A percentile compares a stretch with the other conserved stretches of the same genome.
phyloP scores from a whole-genome alignment of 2,888 invertebrate species.

The Pristionchus fissidentatus region DNA sequence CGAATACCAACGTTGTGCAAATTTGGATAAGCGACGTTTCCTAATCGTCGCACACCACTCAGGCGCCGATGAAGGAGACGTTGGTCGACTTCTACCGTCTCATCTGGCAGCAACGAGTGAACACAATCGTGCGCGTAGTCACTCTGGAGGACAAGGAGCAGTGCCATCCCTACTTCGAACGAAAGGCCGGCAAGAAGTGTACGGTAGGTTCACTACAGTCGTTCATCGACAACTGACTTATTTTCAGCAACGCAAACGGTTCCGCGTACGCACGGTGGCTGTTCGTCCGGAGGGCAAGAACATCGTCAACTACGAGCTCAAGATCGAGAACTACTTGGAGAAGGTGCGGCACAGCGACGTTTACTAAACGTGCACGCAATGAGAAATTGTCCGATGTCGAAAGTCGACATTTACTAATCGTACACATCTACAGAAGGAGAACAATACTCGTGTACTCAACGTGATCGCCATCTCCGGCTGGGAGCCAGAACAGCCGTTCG shows the following conservation, averaged over 20 bases:
- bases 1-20: neutral
- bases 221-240: neutral
- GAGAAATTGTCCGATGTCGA: neutral
- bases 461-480: slow-evolving; percentile 27
- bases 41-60: neutral
- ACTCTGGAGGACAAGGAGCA: slow-evolving; percentile 19
- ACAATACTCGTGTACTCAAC: slow-evolving; percentile 21
- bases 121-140: slow-evolving; percentile 35
- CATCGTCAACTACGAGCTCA: slow-evolving; percentile 40
- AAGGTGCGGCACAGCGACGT: slow-evolving; percentile 21
- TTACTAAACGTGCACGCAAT: neutral
- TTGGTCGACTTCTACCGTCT: slow-evolving; percentile 40
- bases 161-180: slow-evolving; percentile 38
- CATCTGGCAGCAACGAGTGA: slow-evolving; percentile 39
- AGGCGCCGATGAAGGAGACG: slow-evolving; percentile 38
- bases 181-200: slow-evolving; percentile 38
- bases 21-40: neutral
- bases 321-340: slow-evolving; percentile 41
- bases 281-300: slow-evolving; percentile 14
- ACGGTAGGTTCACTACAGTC: neutral
- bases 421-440: slow-evolving; percentile 5
- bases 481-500: slow-evolving; percentile 8
- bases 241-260: slow-evolving; percentile 7
- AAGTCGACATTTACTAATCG: neutral
- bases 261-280: slow-evolving; percentile 16